Conservation (phyloP, 2,888 invertebrate species). For the Cephonodes hylas region DNA sequence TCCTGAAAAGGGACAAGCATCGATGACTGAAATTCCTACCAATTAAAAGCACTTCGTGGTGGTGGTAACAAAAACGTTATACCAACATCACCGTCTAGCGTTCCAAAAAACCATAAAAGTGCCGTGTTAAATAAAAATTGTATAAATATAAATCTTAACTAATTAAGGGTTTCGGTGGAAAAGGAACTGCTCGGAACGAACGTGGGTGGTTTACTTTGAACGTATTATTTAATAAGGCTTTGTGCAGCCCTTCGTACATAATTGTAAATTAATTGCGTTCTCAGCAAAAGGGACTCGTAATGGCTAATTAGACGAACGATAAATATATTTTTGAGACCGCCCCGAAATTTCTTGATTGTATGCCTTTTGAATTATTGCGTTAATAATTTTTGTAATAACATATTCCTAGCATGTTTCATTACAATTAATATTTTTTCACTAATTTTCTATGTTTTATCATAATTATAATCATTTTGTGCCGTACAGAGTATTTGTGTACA, state of each 20-base stretch:
- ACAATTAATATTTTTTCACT: not conserved
- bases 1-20: no score
- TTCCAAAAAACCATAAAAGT: not conserved
- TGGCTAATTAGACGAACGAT: slow-evolving; percentile 66
- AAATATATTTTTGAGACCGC: slow-evolving; percentile 57
- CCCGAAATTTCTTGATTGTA: slow-evolving; percentile 33
- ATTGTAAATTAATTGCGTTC: slow-evolving; percentile 74
- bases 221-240: slow-evolving; percentile 73
- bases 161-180: slow-evolving; percentile 56
- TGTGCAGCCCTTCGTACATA: slow-evolving; percentile 69
- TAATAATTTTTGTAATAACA: slow-evolving; percentile 10
- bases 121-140: not conserved
- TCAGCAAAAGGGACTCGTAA: slow-evolving; percentile 59
- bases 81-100: not conserved
- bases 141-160: slow-evolving; percentile 36
- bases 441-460: not conserved
- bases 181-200: slow-evolving; percentile 59
- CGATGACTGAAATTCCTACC: no score
- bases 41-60: no score
- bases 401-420: not conserved
- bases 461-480: no score
- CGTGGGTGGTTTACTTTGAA: slow-evolving; percentile 54
- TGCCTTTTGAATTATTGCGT: slow-evolving; percentile 29
- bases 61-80: not conserved
- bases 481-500: no score